Percentiles rank a stretch among this genome's conserved stretches.
phyloP scores from a whole-genome alignment of 2,113 vertebrate genomes.

The Catharus minimus region DNA sequence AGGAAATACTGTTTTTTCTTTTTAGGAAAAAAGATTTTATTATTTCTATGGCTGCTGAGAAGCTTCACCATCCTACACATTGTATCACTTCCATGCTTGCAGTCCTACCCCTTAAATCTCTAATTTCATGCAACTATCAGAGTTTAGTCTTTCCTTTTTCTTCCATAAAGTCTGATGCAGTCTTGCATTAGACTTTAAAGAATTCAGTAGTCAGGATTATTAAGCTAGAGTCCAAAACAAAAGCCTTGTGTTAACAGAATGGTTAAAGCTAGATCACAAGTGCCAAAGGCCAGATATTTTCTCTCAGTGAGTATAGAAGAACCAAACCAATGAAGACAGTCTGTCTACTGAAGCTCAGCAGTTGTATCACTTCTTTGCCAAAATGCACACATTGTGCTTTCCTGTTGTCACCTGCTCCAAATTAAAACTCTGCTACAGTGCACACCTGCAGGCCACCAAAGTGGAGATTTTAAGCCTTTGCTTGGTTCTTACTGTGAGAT shows the following conservation, averaged over 20 bases:
- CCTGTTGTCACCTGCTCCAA: neutral
- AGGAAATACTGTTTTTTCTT: neutral
- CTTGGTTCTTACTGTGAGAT: neutral
- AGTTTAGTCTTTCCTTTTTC: neutral
- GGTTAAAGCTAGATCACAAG: neutral
- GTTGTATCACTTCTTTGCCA: neutral
- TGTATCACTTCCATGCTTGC: neutral
- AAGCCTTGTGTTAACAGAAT: neutral
- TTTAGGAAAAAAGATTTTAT: neutral
- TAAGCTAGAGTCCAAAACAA: neutral
- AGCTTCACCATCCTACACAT: neutral
- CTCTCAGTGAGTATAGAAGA: neutral
- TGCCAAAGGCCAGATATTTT: neutral
- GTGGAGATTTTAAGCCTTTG: neutral
- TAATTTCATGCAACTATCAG: neutral
- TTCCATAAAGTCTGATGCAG: neutral
- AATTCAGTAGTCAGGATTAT: neutral
- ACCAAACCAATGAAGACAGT: neutral
- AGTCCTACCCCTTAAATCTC: neutral
- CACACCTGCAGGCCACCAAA: slow-evolving; percentile 21
- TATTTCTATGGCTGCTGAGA: neutral
- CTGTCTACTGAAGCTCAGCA: neutral
- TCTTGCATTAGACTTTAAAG: neutral
- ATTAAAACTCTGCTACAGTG: neutral
- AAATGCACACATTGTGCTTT: neutral